These are phyloP conservation scores for Temnothorax longispinosus DNA, from an alignment of 1,140 invertebrate species.

Conservation along the genomic window DNA sequence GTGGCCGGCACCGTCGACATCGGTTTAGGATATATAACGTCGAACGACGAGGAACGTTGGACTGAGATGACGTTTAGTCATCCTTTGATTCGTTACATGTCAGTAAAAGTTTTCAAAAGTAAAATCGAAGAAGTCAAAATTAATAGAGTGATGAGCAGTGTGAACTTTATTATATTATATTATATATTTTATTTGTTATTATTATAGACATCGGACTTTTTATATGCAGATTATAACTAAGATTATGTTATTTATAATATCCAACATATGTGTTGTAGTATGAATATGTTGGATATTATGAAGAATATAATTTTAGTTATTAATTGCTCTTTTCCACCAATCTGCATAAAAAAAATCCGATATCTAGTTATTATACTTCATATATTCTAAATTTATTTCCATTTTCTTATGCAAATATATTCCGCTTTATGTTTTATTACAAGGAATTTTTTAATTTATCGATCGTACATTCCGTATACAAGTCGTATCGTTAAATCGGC, in stretches of 20 bases:
- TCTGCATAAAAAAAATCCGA: too few species aligned
- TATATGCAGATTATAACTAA: too few species aligned
- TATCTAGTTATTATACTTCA: neutral
- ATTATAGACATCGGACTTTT: too few species aligned
- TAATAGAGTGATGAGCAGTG: neutral
- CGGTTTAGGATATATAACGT: constrained; percentile 87
- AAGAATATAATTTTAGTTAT: too few species aligned
- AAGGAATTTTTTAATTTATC: neutral
- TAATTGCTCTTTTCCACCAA: too few species aligned
- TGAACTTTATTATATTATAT: neutral
- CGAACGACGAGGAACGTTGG: constrained; percentile 83
- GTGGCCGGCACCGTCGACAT: constrained; percentile 86
- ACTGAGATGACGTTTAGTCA: constrained; percentile 87
- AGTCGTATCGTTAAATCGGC: neutral
- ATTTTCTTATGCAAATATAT: neutral
- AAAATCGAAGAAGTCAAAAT: neutral
- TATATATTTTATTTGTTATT: neutral
- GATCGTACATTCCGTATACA: neutral
- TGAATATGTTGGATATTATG: too few species aligned
- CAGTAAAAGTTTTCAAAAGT: constrained; percentile 67
- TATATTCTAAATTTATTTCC: neutral
- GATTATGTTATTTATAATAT: too few species aligned
- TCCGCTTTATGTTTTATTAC: neutral
- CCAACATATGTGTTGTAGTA: too few species aligned
- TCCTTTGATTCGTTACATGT: constrained; percentile 88